A percentile compares a stretch with the other conserved stretches of the same genome.
phyloP scores from a whole-genome alignment of 2,888 invertebrate genomes.

The Euplagia quadripunctaria region DNA sequence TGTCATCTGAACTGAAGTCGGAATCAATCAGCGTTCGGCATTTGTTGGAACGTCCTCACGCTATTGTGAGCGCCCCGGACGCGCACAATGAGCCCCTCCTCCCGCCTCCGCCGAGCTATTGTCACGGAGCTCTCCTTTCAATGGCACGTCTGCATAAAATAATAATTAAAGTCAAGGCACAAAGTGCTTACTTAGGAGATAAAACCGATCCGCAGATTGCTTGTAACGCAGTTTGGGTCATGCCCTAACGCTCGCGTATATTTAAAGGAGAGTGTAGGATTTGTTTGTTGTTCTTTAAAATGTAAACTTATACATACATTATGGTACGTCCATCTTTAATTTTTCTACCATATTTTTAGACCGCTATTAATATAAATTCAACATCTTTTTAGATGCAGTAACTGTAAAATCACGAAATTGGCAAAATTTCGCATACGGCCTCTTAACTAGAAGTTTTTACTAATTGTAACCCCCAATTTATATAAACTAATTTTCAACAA shows the following conservation, averaged over 20 bases:
- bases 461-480: too few species aligned
- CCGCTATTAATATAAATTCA: too few species aligned
- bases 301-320: too few species aligned
- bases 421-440: too few species aligned
- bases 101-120: neutral
- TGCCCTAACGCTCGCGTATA: too few species aligned
- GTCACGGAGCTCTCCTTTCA: neutral
- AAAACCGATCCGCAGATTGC: neutral
- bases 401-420: too few species aligned
- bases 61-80: constrained; percentile 9
- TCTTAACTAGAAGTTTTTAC: too few species aligned
- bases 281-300: neutral
- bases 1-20: constrained; percentile 48
- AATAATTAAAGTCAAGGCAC: constrained; percentile 3
- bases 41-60: constrained; percentile 36
- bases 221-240: neutral
- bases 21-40: constrained; percentile 61
- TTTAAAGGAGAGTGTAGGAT: neutral
- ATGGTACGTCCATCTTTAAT: too few species aligned
- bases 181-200: neutral
- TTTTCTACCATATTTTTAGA: too few species aligned
- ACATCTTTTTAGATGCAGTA: too few species aligned
- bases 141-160: neutral
- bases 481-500: too few species aligned
- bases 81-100: neutral